Evolutionary conservation across 2,797 vertebrate genomes (phyloP).

Genomic region (Benthosema pterotum): DNA sequence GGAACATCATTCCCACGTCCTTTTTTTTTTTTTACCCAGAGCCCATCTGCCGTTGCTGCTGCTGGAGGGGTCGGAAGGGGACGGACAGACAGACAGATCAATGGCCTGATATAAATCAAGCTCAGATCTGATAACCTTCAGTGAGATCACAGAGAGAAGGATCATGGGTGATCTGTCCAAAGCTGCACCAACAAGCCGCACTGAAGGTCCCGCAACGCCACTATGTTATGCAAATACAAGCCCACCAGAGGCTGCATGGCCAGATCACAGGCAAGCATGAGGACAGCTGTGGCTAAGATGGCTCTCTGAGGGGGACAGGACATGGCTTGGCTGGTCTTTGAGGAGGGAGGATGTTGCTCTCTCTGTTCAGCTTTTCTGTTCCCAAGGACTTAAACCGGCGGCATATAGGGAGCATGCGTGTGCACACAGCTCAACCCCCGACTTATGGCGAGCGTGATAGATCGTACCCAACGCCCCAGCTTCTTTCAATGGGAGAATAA

Average conservation of each 20-base stretch:
- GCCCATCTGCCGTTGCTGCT: conserved; percentile 26
- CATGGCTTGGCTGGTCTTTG: conserved; percentile 38
- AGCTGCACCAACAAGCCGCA: conserved; percentile 34
- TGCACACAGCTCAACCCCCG: conserved; percentile 21
- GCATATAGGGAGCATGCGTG: conserved; percentile 28
- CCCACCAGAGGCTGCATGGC: conserved; percentile 47
- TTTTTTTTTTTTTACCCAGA: conserved; percentile 26
- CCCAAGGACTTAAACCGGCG: conserved; percentile 43
- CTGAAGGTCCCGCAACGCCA: conserved; percentile 18
- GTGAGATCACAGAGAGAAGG: conserved; percentile 30
- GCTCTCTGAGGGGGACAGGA: conserved; percentile 39
- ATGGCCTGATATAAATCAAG: conserved; percentile 25
- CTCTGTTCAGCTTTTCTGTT: conserved; percentile 46
- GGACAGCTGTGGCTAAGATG: conserved; percentile 25
- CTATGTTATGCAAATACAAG: conserved; percentile 34
- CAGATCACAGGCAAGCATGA: conserved; percentile 30
- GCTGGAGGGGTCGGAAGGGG: conserved; percentile 14
- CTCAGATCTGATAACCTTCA: conserved; percentile 33
- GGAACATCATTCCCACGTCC: conserved; percentile 33
- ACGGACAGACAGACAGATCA: neutral
- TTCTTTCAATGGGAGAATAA: conserved; percentile 53
- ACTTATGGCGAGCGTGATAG: conserved; percentile 56
- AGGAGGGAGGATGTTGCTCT: conserved; percentile 36
- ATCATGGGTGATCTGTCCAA: conserved; percentile 22
- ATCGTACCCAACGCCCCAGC: conserved; percentile 43